Evolutionary conservation across 2,113 vertebrate species (phyloP).

Genomic region (Urocolius indicus): DNA sequence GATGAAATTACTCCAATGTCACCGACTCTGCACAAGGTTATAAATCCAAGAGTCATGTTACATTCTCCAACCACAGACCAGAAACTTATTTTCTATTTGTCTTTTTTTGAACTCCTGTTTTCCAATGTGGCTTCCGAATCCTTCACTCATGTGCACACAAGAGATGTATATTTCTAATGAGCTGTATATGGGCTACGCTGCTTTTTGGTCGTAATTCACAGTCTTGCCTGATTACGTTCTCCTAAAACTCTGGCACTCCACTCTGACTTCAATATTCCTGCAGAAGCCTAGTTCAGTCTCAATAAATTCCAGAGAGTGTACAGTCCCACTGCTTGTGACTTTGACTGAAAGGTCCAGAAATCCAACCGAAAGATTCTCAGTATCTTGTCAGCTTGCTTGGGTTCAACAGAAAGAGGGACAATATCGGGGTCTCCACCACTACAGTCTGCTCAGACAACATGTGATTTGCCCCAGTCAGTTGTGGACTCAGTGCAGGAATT

Average conservation of each 20-base stretch:
- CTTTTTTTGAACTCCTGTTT: not conserved
- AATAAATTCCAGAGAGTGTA: not conserved
- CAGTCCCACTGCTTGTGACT: not conserved
- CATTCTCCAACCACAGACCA: not conserved
- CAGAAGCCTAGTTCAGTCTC: not conserved
- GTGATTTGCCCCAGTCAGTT: not conserved
- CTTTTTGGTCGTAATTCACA: not conserved
- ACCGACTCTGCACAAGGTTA: not conserved
- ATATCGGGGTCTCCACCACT: not conserved
- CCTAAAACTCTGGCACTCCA: not conserved
- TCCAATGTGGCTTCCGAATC: not conserved
- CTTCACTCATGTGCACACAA: not conserved
- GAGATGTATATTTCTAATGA: not conserved
- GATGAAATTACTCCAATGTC: not conserved
- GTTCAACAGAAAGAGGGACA: not conserved
- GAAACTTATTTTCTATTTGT: not conserved
- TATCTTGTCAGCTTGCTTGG: not conserved
- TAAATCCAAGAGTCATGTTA: not conserved
- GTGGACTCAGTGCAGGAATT: not conserved
- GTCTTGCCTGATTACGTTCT: not conserved
- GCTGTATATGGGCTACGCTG: not conserved
- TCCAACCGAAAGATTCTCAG: not conserved
- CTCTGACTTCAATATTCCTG: not conserved
- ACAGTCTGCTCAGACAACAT: not conserved
- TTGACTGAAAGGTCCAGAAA: conserved; percentile 11